These are phyloP conservation scores for Coenonympha arcania DNA, from an alignment of 2,888 invertebrate species.

Conservation along the genomic window DNA sequence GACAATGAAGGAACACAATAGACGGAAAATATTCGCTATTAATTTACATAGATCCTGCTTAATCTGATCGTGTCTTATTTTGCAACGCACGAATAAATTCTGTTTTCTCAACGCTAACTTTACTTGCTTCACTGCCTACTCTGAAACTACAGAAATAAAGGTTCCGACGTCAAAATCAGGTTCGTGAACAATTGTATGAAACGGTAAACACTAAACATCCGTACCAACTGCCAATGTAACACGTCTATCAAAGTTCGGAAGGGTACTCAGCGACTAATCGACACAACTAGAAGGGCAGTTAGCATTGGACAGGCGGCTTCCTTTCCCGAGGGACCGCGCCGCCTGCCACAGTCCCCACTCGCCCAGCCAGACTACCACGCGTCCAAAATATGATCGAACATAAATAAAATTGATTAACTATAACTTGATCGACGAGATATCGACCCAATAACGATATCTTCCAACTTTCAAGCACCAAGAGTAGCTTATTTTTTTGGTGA, in stretches of 20 bases:
- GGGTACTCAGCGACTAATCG: slow-evolving; percentile 63
- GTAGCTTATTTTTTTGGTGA: background rate
- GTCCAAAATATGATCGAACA: slow-evolving; percentile 12
- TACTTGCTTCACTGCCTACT: no score
- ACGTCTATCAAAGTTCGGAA: slow-evolving; percentile 69
- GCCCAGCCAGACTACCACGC: slow-evolving; percentile 34
- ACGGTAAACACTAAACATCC: slow-evolving; percentile 29
- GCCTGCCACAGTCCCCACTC: no score
- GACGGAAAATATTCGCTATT: no score
- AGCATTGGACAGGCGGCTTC: slow-evolving; percentile 62
- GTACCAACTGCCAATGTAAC: slow-evolving; percentile 50
- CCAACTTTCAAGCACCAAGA: no score
- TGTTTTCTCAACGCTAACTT: no score
- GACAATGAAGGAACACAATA: no score
- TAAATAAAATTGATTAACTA: slow-evolving; percentile 10
- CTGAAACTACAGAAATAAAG: slow-evolving; percentile 3
- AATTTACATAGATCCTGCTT: no score
- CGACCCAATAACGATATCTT: background rate
- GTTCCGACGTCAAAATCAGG: slow-evolving; percentile 5
- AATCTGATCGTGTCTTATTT: no score
- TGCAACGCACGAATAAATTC: no score
- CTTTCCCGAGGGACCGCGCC: slow-evolving; percentile 68
- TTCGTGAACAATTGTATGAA: slow-evolving; percentile 13
- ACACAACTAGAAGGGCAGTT: slow-evolving; percentile 70
- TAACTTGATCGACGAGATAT: slow-evolving; percentile 3